Conservation (phyloP, 2,113 vertebrate species). For the Hippocampus zosterae region DNA sequence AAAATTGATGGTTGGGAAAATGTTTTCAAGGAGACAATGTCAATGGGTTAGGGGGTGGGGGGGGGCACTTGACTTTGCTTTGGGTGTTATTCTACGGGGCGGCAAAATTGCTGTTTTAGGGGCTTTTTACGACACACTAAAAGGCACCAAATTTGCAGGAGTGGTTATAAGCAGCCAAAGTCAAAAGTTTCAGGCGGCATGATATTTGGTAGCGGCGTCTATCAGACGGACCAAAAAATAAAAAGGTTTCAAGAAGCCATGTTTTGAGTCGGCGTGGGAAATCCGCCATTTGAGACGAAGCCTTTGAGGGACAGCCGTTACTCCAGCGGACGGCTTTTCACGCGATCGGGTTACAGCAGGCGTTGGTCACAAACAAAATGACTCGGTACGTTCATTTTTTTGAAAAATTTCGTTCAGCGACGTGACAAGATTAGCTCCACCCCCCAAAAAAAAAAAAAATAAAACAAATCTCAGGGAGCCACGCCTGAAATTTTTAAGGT, state of each 20-base stretch:
- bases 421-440: too few species aligned
- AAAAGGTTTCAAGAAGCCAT: neutral
- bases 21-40: neutral
- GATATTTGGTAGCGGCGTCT: neutral
- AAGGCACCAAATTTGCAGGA: neutral
- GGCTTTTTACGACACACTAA: neutral
- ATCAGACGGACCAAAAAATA: neutral
- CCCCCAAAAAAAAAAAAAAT: too few species aligned
- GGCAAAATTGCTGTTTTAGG: neutral
- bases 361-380: neutral
- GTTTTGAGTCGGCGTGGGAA: slow-evolving; percentile 11
- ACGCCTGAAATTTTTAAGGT: neutral
- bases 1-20: neutral
- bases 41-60: neutral
- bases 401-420: too few species aligned
- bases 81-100: neutral
- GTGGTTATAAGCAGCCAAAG: neutral
- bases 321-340: too few species aligned
- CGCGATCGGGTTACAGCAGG: too few species aligned
- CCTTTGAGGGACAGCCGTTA: too few species aligned
- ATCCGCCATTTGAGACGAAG: neutral
- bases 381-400: too few species aligned
- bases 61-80: neutral
- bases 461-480: too few species aligned
- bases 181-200: neutral